Evolutionary conservation across 2,888 invertebrate species (phyloP), one percentile per base, ranked within the genome.

Genomic region (Cryptocheilus praepositus): DNA sequence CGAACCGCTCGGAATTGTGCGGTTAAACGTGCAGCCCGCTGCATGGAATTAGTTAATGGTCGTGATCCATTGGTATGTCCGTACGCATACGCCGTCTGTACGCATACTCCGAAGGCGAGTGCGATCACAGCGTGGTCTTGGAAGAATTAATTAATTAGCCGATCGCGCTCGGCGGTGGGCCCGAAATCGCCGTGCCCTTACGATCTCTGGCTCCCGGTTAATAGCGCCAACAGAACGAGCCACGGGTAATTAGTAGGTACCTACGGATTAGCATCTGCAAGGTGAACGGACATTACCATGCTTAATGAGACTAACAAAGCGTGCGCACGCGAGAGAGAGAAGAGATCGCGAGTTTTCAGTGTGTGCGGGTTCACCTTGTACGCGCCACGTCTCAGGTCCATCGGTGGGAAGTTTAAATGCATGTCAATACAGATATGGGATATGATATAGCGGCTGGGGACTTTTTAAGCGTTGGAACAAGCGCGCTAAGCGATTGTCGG

Each of bases 221-320:
- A 67, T 71, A 71, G 60, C 67, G 60, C 64, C 70, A 77, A 76
- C 77, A 73, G 70, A 76, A 78, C 78, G 81, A 78, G 79, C 68
- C 66, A 54, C 67, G 75, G 80, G 85, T 86, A 87, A 87, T 87
- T 87, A 87, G 87, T 87, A 87, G 81, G 81, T 86, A 85, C 85
- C 77, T 70, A 79, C 73, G 68, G 79, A 79, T 79, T 74, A 75
- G 83, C 85, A 84, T 80, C 82, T 82, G 83, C 83, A 77, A 81
- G 79, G 79, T 76, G 80, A 77, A 79, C 79, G 79, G 75, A 77
- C 77, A 79, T 76, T 77, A 80, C 80, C 81, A 78, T 81, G 78
- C 79, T 83, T 85, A 85, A 85, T 81, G 85, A 85, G 82, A 70
- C 61, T n/a, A 49, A 45, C 54, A 62, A 52, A 52, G 59, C 5